Evolutionary conservation across 2,888 invertebrate species (phyloP), one percentile per base, ranked within the genome.

Genomic region (Anticlea derivata): DNA sequence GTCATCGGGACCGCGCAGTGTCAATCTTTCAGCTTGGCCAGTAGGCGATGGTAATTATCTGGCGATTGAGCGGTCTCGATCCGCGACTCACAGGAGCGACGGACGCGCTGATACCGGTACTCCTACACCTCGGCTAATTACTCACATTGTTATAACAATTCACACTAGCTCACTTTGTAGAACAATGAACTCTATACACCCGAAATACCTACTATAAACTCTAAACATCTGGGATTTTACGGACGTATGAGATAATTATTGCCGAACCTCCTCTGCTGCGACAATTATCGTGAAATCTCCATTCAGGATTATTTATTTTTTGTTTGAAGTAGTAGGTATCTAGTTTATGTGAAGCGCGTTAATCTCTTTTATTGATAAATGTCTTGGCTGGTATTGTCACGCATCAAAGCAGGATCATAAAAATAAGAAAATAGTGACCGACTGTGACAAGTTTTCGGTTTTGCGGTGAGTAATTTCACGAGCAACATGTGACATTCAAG

Each of bases 341-440:
- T 13, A 59, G 45, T 61, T 57, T 61, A 69, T 70, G 70, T 70
- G 70, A 68, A 61, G 54, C 64, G 69, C 80, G 78, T 78, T 80
- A 79, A 80, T 82, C 74, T 77, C 63, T 62, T 62, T 68, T 73
- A 78, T 79, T 75, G 77, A 80, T 77, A 78, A 80, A 84, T 73
- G 69, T 74, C 69, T 60, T 64, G 47, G 60, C 58, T 65, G 60
- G 70, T 68, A 82, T 82, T 82, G 80, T 82, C 68, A 58, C 59
- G 73, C 81, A 86, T 89, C 88, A 89, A 89, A 84, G 79, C 68
- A 65, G 72, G 68, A 74, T 75, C 76, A 84, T 88, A 87, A 88
- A 86, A 70, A 76, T 61, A 69, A 77, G 73, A 77, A 83, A 80
- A 81, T 86, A 87, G 86, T 81, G 82, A 81, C 68, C 68, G 59